These are phyloP conservation scores for Neostethus bicornis DNA, from an alignment of 2,797 vertebrate genomes.

Conservation along the genomic window DNA sequence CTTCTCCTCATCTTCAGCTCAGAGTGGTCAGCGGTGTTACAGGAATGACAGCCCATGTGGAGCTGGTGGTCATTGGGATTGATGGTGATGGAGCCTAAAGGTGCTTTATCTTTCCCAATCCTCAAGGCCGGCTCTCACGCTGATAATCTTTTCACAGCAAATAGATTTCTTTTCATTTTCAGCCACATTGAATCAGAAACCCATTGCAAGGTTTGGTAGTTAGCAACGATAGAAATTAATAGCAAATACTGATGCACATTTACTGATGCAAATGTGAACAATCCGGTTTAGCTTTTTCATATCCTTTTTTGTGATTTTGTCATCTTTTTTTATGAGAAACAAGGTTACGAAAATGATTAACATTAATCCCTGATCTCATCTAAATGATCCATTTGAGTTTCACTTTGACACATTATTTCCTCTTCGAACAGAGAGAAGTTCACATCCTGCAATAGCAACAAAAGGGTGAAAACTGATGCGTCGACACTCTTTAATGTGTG, in stretches of 20 bases:
- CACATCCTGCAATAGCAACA: slow-evolving; percentile 21
- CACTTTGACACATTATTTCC: slow-evolving; percentile 28
- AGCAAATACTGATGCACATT: neutral
- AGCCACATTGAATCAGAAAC: slow-evolving; percentile 17
- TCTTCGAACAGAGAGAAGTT: neutral
- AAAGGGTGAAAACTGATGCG: slow-evolving; percentile 49
- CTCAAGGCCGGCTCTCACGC: slow-evolving; percentile 17
- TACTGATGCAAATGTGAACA: neutral
- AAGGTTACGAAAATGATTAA: slow-evolving; percentile 6
- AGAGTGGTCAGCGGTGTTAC: slow-evolving; percentile 25
- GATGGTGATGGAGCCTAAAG: slow-evolving; percentile 31
- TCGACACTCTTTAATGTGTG: slow-evolving; percentile 58
- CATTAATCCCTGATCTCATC: slow-evolving; percentile 18
- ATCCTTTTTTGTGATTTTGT: neutral
- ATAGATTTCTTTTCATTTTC: slow-evolving; percentile 37
- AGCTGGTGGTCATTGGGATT: slow-evolving; percentile 38
- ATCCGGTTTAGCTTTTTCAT: neutral
- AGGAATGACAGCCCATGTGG: slow-evolving; percentile 34
- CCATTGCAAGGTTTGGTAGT: slow-evolving; percentile 21
- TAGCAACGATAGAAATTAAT: neutral
- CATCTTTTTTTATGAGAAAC: slow-evolving; percentile 7
- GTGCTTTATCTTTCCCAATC: slow-evolving; percentile 40
- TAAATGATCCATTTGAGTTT: slow-evolving; percentile 37
- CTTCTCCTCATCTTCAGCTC: slow-evolving; percentile 8
- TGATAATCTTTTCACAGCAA: slow-evolving; percentile 39